Conservation (phyloP, 1,140 invertebrate species). For the Ylistrum balloti region DNA sequence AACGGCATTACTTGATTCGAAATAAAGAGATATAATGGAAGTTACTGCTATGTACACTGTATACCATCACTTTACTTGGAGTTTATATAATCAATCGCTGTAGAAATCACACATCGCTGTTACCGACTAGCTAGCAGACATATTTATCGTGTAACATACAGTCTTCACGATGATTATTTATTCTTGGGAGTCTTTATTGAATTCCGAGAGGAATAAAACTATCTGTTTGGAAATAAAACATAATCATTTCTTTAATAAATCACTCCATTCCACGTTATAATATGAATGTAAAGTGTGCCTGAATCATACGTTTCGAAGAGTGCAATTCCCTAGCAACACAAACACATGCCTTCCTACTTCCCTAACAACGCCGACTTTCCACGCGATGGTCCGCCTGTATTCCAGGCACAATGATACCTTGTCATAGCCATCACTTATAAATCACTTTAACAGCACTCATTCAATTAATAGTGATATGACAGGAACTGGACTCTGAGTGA, state of each 20-base stretch:
- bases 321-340: neutral
- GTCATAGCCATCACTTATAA: neutral
- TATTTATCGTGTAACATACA: neutral
- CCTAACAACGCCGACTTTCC: neutral
- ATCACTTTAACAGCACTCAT: neutral
- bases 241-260: neutral
- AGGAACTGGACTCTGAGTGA: neutral
- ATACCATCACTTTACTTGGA: too few species aligned
- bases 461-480: neutral
- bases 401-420: neutral
- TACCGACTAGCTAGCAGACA: neutral
- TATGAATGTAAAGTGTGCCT: neutral
- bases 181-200: neutral
- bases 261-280: neutral
- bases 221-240: neutral
- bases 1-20: too few species aligned
- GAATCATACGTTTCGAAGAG: neutral
- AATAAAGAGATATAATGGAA: too few species aligned
- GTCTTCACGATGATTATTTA: neutral
- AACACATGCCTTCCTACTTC: too few species aligned
- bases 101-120: neutral
- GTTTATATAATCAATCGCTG: too few species aligned
- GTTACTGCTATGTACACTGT: too few species aligned
- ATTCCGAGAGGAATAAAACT: neutral
- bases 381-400: neutral